phyloP scores from a whole-genome alignment of 2,888 invertebrate genomes.

The Lithophane socia region DNA sequence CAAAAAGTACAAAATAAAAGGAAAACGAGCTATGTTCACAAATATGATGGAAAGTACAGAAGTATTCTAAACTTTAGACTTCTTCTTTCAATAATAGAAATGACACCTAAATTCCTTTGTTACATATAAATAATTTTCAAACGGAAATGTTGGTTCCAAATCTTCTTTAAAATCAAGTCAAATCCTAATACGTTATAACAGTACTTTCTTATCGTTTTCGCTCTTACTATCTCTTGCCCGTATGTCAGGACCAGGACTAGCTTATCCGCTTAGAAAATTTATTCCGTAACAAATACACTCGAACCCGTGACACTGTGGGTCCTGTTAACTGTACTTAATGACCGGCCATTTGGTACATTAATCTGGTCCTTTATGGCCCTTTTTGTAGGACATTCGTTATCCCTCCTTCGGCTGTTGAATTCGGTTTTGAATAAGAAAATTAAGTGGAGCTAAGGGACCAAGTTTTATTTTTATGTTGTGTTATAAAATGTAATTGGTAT shows the following conservation, averaged over 20 bases:
- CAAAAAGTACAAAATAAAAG: no score
- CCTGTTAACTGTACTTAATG: constrained; percentile 80
- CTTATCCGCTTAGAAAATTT: constrained; percentile 77
- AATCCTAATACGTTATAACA: background rate
- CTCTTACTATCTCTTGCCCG: constrained; percentile 8
- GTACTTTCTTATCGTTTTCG: background rate
- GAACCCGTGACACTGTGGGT: constrained; percentile 74
- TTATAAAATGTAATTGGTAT: constrained; percentile 24
- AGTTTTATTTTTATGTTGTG: constrained; percentile 46
- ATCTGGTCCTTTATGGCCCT: constrained; percentile 75
- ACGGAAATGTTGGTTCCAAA: no score
- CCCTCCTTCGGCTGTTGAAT: constrained; percentile 65
- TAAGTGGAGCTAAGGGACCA: constrained; percentile 43
- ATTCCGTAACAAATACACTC: constrained; percentile 76
- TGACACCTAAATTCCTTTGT: no score
- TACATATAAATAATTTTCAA: no score
- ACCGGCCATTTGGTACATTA: constrained; percentile 79
- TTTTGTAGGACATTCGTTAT: constrained; percentile 78
- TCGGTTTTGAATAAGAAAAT: constrained; percentile 70
- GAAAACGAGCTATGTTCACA: no score
- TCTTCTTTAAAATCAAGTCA: background rate
- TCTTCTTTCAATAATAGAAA: no score
- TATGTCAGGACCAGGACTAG: constrained; percentile 54
- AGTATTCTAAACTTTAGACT: no score
- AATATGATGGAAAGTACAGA: no score